phyloP scores from a whole-genome alignment of 2,888 invertebrate genomes.

The Hedya salicella region DNA sequence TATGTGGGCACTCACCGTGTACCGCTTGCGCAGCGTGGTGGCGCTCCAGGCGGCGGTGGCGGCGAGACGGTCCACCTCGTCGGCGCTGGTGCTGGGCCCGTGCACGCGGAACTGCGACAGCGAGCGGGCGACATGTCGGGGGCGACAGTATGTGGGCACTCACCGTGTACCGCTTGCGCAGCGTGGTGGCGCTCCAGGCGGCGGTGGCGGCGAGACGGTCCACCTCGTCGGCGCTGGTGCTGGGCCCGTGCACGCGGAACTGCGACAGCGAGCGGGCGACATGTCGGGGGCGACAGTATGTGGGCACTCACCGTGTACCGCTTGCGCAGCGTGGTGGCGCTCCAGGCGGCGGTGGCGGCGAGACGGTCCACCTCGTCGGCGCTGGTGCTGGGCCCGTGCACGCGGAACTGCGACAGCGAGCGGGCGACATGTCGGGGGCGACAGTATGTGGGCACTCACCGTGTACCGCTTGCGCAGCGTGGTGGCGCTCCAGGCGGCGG shows the following conservation, averaged over 20 bases:
- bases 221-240: slow-evolving; percentile 66
- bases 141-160: too few species aligned
- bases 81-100: slow-evolving; percentile 71
- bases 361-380: slow-evolving; percentile 68
- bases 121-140: slow-evolving; percentile 97
- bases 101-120: slow-evolving; percentile 61
- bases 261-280: slow-evolving; percentile 86
- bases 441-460: slow-evolving; percentile 56
- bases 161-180: slow-evolving; percentile 69
- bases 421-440: slow-evolving; percentile 92
- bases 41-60: slow-evolving; percentile 61
- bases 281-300: slow-evolving; percentile 87
- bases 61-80: slow-evolving; percentile 66
- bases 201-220: slow-evolving; percentile 60
- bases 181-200: slow-evolving; percentile 59
- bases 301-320: slow-evolving; percentile 66
- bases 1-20: slow-evolving; percentile 67
- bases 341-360: slow-evolving; percentile 58
- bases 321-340: slow-evolving; percentile 60
- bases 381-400: slow-evolving; percentile 75
- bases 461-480: slow-evolving; percentile 66
- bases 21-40: slow-evolving; percentile 62
- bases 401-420: slow-evolving; percentile 81
- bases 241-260: slow-evolving; percentile 77
- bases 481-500: slow-evolving; percentile 59